Conservation (phyloP, 2,888 invertebrate genomes). For the Mesoligia furuncula region DNA sequence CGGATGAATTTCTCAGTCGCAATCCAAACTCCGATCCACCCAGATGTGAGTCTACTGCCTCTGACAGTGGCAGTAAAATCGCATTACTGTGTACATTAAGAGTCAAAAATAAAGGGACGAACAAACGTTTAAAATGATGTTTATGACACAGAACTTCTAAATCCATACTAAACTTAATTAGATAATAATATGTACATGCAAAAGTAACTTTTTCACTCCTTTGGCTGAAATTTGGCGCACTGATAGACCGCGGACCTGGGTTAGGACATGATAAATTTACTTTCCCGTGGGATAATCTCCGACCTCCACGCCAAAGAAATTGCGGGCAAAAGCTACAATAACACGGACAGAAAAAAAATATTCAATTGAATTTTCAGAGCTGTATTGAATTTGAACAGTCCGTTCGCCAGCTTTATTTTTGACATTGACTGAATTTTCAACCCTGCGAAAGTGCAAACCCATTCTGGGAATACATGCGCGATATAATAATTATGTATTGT, state of each 20-base stretch:
- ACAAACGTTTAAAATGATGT: background rate
- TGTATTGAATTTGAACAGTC: background rate
- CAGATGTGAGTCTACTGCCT: background rate
- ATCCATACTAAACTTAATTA: background rate
- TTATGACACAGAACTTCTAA: background rate
- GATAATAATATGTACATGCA: background rate
- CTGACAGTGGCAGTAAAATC: background rate
- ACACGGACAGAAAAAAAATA: background rate
- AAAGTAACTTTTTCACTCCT: background rate
- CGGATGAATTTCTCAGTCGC: background rate
- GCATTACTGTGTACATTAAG: no score
- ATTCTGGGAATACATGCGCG: background rate
- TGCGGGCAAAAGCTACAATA: background rate
- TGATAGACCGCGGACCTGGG: background rate
- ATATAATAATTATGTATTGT: background rate
- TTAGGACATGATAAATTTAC: background rate
- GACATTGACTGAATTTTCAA: background rate
- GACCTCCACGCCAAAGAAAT: background rate
- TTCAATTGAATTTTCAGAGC: background rate
- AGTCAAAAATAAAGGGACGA: background rate
- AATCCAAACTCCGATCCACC: background rate
- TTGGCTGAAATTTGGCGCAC: no score
- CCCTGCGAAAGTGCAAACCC: background rate
- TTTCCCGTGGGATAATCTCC: background rate
- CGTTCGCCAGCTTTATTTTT: background rate